Percentiles rank a stretch among this genome's conserved stretches.
Evolutionary conservation across 2,888 invertebrate species (phyloP).

Genomic region (Yponomeuta evonymella): DNA sequence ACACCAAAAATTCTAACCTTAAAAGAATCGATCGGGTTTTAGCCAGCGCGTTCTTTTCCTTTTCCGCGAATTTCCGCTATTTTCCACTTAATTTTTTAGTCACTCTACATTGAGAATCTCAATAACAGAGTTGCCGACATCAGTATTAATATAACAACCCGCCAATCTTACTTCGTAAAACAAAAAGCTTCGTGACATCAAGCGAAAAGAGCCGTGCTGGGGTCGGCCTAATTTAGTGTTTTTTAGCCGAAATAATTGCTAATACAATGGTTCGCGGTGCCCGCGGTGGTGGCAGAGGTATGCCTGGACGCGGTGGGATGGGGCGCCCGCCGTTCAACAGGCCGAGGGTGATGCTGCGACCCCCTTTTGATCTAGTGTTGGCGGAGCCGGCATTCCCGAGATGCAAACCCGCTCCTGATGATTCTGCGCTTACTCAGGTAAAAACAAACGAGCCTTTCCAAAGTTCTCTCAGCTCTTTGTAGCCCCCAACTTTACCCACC

Average conservation of each 20-base stretch:
- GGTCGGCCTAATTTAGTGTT: neutral
- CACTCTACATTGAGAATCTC: neutral
- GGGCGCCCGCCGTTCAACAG: constrained; percentile 66
- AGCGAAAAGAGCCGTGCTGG: neutral
- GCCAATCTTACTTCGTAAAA: neutral
- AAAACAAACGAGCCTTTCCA: constrained; percentile 6
- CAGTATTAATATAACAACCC: neutral
- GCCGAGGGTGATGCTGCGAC: constrained; percentile 73
- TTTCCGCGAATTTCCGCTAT: neutral
- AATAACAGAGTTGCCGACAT: neutral
- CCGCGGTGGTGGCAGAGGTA: constrained; percentile 81
- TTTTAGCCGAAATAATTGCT: neutral
- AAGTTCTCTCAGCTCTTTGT: too few species aligned
- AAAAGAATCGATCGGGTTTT: neutral
- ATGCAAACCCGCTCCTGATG: constrained; percentile 86
- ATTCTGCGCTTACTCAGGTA: constrained; percentile 88
- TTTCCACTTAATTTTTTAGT: neutral
- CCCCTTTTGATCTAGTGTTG: constrained; percentile 90
- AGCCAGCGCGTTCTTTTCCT: neutral
- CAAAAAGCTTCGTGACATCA: neutral
- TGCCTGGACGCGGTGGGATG: constrained; percentile 80
- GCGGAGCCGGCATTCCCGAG: constrained; percentile 94
- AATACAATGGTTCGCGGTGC: constrained; percentile 81
- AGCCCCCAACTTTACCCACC: too few species aligned
- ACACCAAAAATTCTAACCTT: constrained; percentile 10